Conservation (phyloP, 2,797 vertebrate genomes). For the Erpetoichthys calabaricus region DNA sequence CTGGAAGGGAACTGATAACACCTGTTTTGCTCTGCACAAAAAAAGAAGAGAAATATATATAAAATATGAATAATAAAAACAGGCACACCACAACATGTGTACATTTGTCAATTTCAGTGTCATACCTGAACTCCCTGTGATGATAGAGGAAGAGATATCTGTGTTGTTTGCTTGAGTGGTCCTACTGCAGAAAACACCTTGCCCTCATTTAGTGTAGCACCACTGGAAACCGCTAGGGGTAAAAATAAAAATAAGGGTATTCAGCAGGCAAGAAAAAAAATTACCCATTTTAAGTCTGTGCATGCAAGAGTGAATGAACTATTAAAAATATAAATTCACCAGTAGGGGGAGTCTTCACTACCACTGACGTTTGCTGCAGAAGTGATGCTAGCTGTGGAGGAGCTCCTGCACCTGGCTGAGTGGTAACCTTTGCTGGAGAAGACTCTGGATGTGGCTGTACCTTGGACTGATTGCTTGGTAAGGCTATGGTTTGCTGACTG, state of each 20-base stretch:
- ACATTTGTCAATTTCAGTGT: background rate
- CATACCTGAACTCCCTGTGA: background rate
- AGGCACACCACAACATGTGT: background rate
- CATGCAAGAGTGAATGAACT: too few species aligned
- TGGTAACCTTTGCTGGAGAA: background rate
- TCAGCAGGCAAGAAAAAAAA: too few species aligned
- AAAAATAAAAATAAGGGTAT: too few species aligned
- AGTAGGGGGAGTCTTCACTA: constrained; percentile 50
- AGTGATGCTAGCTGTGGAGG: constrained; percentile 42
- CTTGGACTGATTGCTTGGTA: constrained; percentile 11
- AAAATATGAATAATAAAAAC: background rate
- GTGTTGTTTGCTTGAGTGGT: too few species aligned
- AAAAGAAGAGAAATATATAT: background rate
- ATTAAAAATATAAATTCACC: constrained; percentile 23
- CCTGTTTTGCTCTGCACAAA: constrained; percentile 54
- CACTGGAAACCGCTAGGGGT: too few species aligned
- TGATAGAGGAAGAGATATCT: too few species aligned
- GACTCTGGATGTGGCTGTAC: constrained; percentile 17
- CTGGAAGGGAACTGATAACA: constrained; percentile 53
- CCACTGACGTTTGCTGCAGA: constrained; percentile 54
- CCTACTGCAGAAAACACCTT: too few species aligned
- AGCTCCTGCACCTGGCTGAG: constrained; percentile 9
- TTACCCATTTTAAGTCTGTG: too few species aligned
- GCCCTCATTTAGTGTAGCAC: too few species aligned
- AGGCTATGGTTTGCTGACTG: constrained; percentile 20